Evolutionary conservation across 2,113 vertebrate genomes (phyloP).

Genomic region (Pristiophorus japonicus): DNA sequence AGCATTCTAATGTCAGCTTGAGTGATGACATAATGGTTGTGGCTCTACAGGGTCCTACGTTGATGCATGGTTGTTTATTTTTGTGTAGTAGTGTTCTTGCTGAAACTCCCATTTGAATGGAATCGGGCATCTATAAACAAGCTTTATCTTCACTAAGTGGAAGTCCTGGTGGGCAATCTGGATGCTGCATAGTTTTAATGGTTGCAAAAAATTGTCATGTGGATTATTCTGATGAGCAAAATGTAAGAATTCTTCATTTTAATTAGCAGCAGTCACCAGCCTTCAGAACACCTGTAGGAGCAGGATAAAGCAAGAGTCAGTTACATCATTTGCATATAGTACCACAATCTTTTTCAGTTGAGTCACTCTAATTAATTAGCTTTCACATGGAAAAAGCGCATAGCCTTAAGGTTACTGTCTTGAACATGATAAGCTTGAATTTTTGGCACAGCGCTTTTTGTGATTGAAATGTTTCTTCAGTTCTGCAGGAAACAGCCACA

Average conservation of each 20-base stretch:
- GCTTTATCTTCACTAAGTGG: background rate
- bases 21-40: background rate
- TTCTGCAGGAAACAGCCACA: background rate
- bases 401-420: background rate
- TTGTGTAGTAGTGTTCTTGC: background rate
- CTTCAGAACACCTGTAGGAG: background rate
- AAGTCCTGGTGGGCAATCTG: background rate
- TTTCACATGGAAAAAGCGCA: background rate
- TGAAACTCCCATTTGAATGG: background rate
- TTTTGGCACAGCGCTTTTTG: background rate
- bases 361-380: conserved; percentile 18
- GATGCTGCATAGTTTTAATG: background rate
- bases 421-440: background rate
- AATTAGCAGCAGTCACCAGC: background rate
- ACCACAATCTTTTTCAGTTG: background rate
- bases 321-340: background rate
- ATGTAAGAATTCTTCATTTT: background rate
- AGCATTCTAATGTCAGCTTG: background rate
- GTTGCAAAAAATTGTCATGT: conserved; percentile 13
- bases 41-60: background rate
- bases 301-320: background rate
- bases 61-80: background rate
- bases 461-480: conserved; percentile 3
- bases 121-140: background rate
- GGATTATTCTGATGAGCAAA: background rate